These are phyloP conservation scores for Hypomecis atomaria DNA, from an alignment of 2,888 invertebrate species.

Conservation along the genomic window DNA sequence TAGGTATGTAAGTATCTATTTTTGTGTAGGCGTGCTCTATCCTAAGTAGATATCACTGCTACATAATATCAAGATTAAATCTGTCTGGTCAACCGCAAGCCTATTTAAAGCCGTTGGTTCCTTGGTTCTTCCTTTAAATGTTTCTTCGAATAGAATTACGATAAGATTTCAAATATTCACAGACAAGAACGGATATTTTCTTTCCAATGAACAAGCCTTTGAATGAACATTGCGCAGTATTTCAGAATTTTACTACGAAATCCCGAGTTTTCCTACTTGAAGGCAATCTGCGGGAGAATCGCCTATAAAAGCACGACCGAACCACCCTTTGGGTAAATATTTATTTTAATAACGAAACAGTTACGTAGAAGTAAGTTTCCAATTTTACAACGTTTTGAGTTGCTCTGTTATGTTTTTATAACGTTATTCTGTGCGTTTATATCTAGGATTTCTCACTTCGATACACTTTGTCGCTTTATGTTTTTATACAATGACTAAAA, in stretches of 20 bases:
- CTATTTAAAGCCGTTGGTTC: no score
- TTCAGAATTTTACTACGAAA: slow-evolving; percentile 51
- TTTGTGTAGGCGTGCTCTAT: no score
- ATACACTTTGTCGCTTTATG: background rate
- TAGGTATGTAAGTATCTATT: no score
- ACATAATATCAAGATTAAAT: no score
- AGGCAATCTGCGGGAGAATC: slow-evolving; percentile 49
- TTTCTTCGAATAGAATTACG: background rate
- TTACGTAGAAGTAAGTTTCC: slow-evolving; percentile 42
- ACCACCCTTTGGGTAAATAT: slow-evolving; percentile 54
- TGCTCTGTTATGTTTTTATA: slow-evolving; percentile 18
- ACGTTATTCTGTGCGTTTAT: slow-evolving; percentile 10
- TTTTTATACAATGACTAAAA: background rate
- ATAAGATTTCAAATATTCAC: background rate
- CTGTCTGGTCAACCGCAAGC: no score
- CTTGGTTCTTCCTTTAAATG: no score
- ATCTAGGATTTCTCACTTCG: no score
- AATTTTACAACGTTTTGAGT: slow-evolving; percentile 36
- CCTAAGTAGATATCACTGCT: no score
- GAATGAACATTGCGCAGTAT: slow-evolving; percentile 34
- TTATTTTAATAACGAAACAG: slow-evolving; percentile 51
- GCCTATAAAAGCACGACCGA: slow-evolving; percentile 51
- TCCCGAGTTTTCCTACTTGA: slow-evolving; percentile 44
- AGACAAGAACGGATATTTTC: background rate
- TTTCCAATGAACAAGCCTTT: slow-evolving; percentile 36